Percentiles rank a stretch among this genome's conserved stretches.
Evolutionary conservation across 2,113 vertebrate genomes (phyloP).

Genomic region (Sterrhoptilus dennistouni): DNA sequence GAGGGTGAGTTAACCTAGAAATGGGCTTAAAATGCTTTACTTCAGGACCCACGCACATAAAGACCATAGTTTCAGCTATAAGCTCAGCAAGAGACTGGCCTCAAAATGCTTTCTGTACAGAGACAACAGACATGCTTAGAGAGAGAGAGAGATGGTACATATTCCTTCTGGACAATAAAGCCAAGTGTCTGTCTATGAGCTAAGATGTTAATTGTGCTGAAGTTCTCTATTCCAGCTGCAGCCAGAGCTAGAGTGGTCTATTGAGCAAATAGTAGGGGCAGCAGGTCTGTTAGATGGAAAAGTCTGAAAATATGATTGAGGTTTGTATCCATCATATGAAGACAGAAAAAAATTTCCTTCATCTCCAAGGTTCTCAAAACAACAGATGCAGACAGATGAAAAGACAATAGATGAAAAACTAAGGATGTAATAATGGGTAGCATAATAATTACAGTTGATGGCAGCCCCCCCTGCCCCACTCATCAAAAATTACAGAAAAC

Average conservation of each 20-base stretch:
- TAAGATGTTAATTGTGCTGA: background rate
- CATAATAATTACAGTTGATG: background rate
- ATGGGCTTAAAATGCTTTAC: background rate
- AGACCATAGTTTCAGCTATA: background rate
- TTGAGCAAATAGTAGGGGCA: background rate
- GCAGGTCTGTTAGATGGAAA: background rate
- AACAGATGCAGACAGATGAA: background rate
- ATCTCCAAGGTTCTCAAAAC: background rate
- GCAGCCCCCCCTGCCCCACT: rapidly evolving
- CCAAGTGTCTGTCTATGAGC: background rate
- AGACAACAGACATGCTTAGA: background rate
- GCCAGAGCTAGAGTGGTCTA: background rate
- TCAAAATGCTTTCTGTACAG: background rate
- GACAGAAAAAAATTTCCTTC: background rate
- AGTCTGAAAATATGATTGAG: background rate
- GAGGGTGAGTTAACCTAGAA: background rate
- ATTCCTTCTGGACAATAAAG: background rate
- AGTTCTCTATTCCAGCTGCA: background rate
- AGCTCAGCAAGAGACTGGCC: background rate
- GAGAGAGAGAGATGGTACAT: background rate
- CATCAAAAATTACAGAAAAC: background rate
- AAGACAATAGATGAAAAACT: background rate
- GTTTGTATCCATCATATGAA: background rate
- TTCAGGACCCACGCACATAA: background rate
- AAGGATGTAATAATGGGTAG: background rate